phyloP scores from a whole-genome alignment of 35 echinoderm and acorn worm species.

The Heliocidaris erythrogramma region DNA sequence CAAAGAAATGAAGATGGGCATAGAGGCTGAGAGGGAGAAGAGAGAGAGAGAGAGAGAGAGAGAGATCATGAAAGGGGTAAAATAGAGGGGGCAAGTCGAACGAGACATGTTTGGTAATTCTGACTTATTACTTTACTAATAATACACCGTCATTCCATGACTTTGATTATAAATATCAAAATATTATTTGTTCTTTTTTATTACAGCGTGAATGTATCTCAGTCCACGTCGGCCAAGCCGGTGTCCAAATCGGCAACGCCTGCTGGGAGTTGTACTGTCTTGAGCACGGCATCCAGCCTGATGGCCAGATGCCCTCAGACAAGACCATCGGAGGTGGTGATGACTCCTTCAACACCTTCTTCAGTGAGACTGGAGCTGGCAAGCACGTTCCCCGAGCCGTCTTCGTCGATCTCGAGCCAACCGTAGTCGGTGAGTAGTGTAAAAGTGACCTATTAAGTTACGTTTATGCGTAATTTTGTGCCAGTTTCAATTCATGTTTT shows the following conservation, averaged over 20 bases:
- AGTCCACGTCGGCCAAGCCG: slow-evolving; percentile 61
- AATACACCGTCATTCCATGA: too few relatives aligned
- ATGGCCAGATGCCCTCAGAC: slow-evolving; percentile 56
- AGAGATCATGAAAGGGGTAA: too few relatives aligned
- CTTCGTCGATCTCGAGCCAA: slow-evolving; percentile 79
- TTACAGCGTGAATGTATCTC: slow-evolving; percentile 56
- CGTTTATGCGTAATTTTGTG: too few relatives aligned
- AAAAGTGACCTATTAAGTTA: too few relatives aligned
- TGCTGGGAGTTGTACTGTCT: slow-evolving; percentile 70
- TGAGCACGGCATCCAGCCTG: slow-evolving; percentile 66
- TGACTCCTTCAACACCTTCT: slow-evolving; percentile 66
- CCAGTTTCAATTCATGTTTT: too few relatives aligned
- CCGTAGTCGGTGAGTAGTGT: slow-evolving; percentile 69
- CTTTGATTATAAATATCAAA: too few relatives aligned
- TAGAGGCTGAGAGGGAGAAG: too few relatives aligned
- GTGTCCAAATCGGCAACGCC: slow-evolving; percentile 59
- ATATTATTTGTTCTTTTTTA: not conserved
- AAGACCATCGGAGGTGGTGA: slow-evolving; percentile 45
- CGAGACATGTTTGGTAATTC: too few relatives aligned
- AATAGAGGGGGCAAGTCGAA: too few relatives aligned
- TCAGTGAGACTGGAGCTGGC: slow-evolving; percentile 57
- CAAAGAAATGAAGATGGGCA: too few relatives aligned
- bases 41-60: too few relatives aligned
- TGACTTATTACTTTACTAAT: too few relatives aligned
- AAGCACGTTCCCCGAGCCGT: slow-evolving; percentile 64